Conservation (phyloP, 2,888 invertebrate genomes). For the Tiphia femorata region DNA sequence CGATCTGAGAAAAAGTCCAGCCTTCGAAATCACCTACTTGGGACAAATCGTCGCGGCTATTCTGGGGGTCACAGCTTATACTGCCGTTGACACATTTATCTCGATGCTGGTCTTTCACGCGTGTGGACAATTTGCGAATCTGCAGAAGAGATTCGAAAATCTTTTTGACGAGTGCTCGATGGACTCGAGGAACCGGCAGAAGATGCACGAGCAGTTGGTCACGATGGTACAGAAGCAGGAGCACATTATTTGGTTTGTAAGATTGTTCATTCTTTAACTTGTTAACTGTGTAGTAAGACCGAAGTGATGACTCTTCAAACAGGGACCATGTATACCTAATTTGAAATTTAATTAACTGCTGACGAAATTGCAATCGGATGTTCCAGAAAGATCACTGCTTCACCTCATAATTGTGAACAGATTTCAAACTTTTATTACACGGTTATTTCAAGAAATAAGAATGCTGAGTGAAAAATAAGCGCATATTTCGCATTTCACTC, state of each 20-base stretch:
- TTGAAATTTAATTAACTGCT: too few species aligned
- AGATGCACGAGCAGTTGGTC: background rate
- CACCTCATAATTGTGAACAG: too few species aligned
- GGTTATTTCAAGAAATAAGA: too few species aligned
- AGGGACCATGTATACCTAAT: too few species aligned
- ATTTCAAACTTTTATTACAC: too few species aligned
- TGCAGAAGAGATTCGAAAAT: constrained; percentile 6
- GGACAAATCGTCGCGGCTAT: constrained; percentile 6
- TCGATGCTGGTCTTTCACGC: constrained; percentile 29
- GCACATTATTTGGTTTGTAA: constrained; percentile 25
- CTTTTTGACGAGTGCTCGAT: constrained; percentile 1
- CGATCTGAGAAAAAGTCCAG: constrained; percentile 18
- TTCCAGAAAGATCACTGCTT: too few species aligned
- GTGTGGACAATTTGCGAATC: constrained; percentile 31
- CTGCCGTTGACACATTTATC: constrained; percentile 35
- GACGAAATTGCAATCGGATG: too few species aligned
- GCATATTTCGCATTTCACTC: too few species aligned
- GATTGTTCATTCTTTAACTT: background rate
- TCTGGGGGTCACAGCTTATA: constrained; percentile 15
- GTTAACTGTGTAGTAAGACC: too few species aligned
- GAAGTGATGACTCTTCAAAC: too few species aligned
- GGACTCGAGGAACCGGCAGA: background rate
- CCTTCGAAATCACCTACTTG: constrained; percentile 9
- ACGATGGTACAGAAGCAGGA: constrained; percentile 21
- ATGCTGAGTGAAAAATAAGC: too few species aligned